Evolutionary conservation across 2,113 vertebrate species (phyloP).

Genomic region (Axis porcinus): DNA sequence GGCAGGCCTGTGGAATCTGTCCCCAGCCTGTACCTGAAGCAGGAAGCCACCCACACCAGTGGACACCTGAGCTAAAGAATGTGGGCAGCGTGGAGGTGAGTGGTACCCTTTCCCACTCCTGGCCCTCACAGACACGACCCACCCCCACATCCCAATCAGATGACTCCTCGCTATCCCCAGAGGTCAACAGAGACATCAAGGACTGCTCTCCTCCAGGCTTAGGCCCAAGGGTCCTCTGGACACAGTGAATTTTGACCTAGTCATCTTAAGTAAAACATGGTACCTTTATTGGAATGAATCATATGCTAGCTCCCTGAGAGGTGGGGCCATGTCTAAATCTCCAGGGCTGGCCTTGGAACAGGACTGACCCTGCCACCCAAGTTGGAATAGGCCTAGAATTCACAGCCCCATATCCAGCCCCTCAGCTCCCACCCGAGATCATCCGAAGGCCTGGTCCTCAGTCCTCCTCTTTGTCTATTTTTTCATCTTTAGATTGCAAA

Average conservation of each 20-base stretch:
- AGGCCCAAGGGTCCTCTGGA: background rate
- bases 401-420: background rate
- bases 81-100: fast-evolving
- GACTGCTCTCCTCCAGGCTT: background rate
- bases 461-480: fast-evolving
- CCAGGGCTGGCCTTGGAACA: background rate
- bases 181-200: background rate
- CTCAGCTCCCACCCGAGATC: background rate
- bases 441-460: background rate
- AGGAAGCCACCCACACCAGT: background rate
- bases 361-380: background rate
- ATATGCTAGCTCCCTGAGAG: background rate
- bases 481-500: fast-evolving
- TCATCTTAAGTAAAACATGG: background rate
- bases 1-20: background rate
- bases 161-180: background rate
- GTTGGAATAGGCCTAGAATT: background rate
- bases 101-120: too few species aligned
- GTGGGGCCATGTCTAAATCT: background rate
- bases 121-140: background rate
- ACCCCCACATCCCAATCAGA: background rate
- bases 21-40: background rate
- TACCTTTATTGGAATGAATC: slow-evolving; percentile 37
- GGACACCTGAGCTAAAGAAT: too few species aligned
- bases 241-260: background rate